Evolutionary conservation across 2,888 invertebrate species (phyloP).

Genomic region (Leucozona laternaria): DNA sequence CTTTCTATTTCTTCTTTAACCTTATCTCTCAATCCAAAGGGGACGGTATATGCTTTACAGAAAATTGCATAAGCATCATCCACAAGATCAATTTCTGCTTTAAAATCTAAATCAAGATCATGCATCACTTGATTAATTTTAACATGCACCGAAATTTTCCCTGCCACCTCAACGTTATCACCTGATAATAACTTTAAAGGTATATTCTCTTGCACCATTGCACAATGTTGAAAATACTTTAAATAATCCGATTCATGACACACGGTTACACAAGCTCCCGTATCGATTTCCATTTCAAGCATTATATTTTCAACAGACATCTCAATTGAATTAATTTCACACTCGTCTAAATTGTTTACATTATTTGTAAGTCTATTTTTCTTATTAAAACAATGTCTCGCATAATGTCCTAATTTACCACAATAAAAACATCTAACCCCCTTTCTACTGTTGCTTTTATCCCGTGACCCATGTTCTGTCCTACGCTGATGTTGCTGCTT

Average conservation of each 20-base stretch:
- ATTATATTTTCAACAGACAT: constrained; percentile 29
- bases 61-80: constrained; percentile 41
- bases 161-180: constrained; percentile 9
- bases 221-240: constrained; percentile 43
- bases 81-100: constrained; percentile 4
- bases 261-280: constrained; percentile 52
- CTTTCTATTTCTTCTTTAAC: too few relatives aligned
- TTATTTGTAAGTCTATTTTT: too few relatives aligned
- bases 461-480: too few relatives aligned
- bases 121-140: constrained; percentile 2
- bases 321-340: constrained; percentile 17
- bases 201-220: constrained; percentile 7
- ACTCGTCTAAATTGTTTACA: background rate
- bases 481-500: too few relatives aligned
- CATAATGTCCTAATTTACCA: too few relatives aligned
- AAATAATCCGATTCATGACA: constrained; percentile 35
- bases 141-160: background rate
- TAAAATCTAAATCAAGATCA: constrained; percentile 16
- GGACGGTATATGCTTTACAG: constrained; percentile 20
- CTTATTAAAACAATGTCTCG: too few relatives aligned
- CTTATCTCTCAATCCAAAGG: too few relatives aligned
- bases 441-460: too few relatives aligned
- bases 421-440: too few relatives aligned
- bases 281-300: constrained; percentile 51
- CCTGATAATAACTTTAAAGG: constrained; percentile 36